These are phyloP conservation scores for Strigops habroptila DNA, from an alignment of 2,113 vertebrate genomes.

Conservation along the genomic window DNA sequence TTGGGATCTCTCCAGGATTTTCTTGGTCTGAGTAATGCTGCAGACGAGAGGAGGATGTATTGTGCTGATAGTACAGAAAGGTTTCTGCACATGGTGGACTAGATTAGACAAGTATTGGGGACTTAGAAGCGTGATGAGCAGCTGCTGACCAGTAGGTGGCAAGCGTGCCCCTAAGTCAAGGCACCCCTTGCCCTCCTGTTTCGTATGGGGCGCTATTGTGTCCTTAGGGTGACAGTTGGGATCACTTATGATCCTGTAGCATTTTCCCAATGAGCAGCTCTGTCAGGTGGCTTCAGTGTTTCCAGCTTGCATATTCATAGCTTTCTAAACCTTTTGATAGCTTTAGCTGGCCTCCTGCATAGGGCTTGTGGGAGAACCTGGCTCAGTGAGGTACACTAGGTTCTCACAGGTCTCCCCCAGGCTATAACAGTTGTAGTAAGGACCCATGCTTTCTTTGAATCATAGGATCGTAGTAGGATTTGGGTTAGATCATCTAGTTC, in stretches of 20 bases:
- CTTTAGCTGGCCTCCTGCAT: not conserved
- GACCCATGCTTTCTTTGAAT: not conserved
- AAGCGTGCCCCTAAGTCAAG: not conserved
- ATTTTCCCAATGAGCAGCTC: not conserved
- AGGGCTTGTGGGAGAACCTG: not conserved
- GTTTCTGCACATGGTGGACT: not conserved
- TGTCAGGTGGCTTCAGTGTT: not conserved
- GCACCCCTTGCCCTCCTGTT: not conserved
- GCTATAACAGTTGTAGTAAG: not conserved
- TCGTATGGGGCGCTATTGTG: fast-evolving
- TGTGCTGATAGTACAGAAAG: not conserved
- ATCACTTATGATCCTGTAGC: not conserved
- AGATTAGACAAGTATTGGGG: not conserved
- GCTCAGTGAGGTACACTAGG: not conserved
- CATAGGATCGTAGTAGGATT: not conserved
- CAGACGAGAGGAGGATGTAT: not conserved
- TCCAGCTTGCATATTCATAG: not conserved
- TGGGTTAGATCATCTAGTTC: not conserved
- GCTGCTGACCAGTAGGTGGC: not conserved
- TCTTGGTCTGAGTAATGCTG: not conserved
- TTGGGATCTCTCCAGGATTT: not conserved
- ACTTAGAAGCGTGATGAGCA: not conserved
- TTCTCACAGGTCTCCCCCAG: not conserved
- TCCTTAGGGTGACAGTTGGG: not conserved
- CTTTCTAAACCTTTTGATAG: not conserved